These are phyloP conservation scores for Nestor notabilis DNA, from an alignment of 2,113 vertebrate species.

Conservation along the genomic window DNA sequence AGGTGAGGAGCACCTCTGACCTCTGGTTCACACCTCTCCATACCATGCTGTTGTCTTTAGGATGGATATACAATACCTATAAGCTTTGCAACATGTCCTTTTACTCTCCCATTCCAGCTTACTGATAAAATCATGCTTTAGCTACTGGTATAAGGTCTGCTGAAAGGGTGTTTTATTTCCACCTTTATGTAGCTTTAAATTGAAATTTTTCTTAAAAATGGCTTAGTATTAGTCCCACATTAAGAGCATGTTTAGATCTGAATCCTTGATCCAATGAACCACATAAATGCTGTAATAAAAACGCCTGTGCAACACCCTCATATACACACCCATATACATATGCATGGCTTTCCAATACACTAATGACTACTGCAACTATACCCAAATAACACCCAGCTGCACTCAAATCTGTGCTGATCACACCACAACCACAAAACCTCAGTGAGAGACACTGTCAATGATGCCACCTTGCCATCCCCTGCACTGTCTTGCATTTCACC, in stretches of 20 bases:
- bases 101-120: neutral
- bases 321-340: neutral
- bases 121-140: neutral
- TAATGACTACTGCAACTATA: neutral
- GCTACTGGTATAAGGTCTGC: neutral
- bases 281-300: neutral
- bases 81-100: neutral
- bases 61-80: neutral
- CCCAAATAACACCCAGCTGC: neutral
- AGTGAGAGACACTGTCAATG: fast-evolving
- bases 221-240: neutral
- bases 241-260: neutral
- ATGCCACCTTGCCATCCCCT: fast-evolving
- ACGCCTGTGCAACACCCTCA: fast-evolving
- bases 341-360: neutral
- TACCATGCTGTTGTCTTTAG: neutral
- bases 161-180: neutral
- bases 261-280: neutral
- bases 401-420: neutral
- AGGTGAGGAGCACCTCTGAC: neutral
- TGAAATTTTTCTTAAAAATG: neutral
- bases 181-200: neutral
- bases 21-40: neutral
- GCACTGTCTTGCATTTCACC: fast-evolving
- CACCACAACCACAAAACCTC: fast-evolving